Base-by-base conservation (phyloP, 2,888 invertebrate genomes). In the Cephus runcator region DNA sequence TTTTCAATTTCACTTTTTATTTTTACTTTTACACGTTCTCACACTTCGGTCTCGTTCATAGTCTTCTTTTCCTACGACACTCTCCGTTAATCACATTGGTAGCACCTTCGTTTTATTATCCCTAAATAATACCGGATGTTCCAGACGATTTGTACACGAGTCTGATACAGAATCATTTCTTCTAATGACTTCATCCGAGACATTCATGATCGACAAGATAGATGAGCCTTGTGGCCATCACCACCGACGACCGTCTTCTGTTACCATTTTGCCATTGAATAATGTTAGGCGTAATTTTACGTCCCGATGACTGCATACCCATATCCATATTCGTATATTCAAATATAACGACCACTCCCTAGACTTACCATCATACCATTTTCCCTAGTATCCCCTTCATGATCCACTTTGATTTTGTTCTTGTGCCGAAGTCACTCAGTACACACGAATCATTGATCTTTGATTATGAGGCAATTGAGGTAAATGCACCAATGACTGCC, bases 261-360 rank as follows among this genome's bases (percentile, higher is more conserved):
- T 82, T 79, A 81, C 79, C 81, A 79, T 79, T 82, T 77, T 78
- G 71, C 77, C 80, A 81, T 81, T 79, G 73, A 79, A 36, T 74
- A 69, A 34, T 71, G 33, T 71, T 34, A 71, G 71, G 71, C 71
- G 33, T 71, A n/a, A 71, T n/a, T 33, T 71, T 71, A 71, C 71
- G 71, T 71, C 33, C 31, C 71, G 35, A 34, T 76, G 34, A 69
- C 73, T 73, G 69, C n/a, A 76, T 68, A n/a, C 23, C 73, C 73
- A 73, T 68, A 33, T 40, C 76, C 56, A 36, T 34, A 76, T 40
- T 74, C 68, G 75, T 36, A 69, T 69, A 71, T 77, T n/a, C 36
- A 40, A 69, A 75, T 77, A 56, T 75, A 36, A 77, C 75, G 71
- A 71, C 15, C 3, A 31, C 11, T 71, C 71, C 71, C 71, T 11